phyloP scores from a whole-genome alignment of 2,888 invertebrate species.

The Alitta virens region DNA sequence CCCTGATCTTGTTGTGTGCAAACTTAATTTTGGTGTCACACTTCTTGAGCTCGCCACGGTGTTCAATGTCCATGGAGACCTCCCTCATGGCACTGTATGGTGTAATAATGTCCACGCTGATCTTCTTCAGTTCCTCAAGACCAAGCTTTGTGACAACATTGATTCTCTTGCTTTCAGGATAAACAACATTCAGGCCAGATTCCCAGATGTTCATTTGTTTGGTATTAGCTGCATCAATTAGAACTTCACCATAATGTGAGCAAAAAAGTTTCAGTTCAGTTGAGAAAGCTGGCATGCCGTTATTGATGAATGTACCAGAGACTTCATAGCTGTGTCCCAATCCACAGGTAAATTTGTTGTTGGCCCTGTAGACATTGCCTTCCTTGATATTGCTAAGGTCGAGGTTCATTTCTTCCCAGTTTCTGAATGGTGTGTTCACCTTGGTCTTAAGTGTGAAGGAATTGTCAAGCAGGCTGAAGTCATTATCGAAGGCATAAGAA shows the following conservation, averaged over 20 bases:
- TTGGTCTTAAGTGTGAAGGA: background rate
- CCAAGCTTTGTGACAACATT: background rate
- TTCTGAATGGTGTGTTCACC: background rate
- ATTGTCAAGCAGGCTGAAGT: constrained; percentile 6
- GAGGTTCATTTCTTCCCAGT: background rate
- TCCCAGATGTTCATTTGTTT: background rate
- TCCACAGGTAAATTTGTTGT: background rate
- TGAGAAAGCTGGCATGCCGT: background rate
- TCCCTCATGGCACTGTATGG: constrained; percentile 1
- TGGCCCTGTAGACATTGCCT: background rate
- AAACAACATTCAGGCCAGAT: background rate
- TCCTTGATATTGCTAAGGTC: background rate
- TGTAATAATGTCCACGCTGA: background rate
- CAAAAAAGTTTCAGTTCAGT: background rate
- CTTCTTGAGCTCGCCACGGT: background rate
- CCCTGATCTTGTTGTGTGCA: background rate
- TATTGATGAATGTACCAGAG: background rate
- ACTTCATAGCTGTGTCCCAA: background rate
- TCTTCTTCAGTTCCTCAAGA: background rate
- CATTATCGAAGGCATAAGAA: constrained; percentile 15
- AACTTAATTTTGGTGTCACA: background rate
- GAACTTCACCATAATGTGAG: background rate
- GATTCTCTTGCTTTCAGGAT: background rate
- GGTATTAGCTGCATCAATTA: background rate
- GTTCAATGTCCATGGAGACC: background rate